These are phyloP conservation scores for Apodemia hepburni DNA, from an alignment of 2,888 invertebrate genomes.

Conservation along the genomic window DNA sequence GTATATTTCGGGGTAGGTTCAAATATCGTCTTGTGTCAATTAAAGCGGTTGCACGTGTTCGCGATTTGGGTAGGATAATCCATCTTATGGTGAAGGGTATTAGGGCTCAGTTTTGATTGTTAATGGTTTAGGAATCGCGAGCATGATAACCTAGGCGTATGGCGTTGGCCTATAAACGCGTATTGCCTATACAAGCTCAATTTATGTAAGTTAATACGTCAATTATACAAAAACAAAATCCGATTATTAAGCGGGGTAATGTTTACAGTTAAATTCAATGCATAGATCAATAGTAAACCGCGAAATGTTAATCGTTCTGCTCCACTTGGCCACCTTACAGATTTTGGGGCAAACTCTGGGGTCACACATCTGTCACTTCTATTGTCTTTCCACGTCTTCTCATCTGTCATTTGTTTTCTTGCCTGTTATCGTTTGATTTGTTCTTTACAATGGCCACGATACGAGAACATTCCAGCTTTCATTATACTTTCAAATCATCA, in stretches of 20 bases:
- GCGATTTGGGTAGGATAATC: constrained; percentile 32
- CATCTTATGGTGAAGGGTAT: constrained; percentile 13
- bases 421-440: constrained; percentile 33
- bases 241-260: constrained; percentile 11
- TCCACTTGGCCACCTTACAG: constrained; percentile 1
- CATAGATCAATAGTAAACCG: neutral
- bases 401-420: constrained; percentile 30
- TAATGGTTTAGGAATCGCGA: constrained; percentile 28
- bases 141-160: constrained; percentile 41
- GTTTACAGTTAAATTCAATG: neutral
- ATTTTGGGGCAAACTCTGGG: constrained; percentile 42
- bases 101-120: neutral
- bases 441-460: constrained; percentile 36
- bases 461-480: constrained; percentile 38
- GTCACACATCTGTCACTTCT: constrained; percentile 28
- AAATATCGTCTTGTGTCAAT: constrained; percentile 75
- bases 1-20: constrained; percentile 64
- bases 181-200: constrained; percentile 68
- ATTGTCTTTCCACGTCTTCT: constrained; percentile 25
- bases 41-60: constrained; percentile 48
- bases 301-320: neutral
- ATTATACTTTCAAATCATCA: constrained; percentile 25
- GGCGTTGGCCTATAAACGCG: constrained; percentile 44
- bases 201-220: constrained; percentile 73
- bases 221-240: constrained; percentile 52